Evolutionary conservation across 2,797 vertebrate species (phyloP), one percentile per base, ranked within the genome.

Genomic region (Enteromius viviparus): DNA sequence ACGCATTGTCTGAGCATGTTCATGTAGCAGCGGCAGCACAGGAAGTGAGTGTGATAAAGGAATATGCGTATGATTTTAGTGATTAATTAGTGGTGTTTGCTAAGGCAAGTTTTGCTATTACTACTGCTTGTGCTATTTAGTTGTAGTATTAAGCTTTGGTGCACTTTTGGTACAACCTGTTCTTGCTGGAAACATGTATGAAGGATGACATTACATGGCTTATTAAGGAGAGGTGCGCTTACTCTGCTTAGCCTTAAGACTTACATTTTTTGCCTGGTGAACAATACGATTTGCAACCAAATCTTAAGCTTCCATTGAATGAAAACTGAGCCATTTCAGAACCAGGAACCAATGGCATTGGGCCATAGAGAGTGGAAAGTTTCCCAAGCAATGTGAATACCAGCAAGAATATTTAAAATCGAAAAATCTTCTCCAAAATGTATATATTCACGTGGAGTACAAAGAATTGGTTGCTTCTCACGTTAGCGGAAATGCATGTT

Each of bases 11-110:
- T 69, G 29, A 80, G n/a, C 51, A 55, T 26, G 78, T 34, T 72
- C 51, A 49, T 37, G 42, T 40, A 40, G 62, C 10, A 19, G 60
- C 26, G 51, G 68, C 82, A 75, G 17, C 53, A 65, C 81, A 81
- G 85, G 85, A 85, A 85, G 45, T 66, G 34, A 34, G 34, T 32
- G 66, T 60, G 81, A 83, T 83, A 11, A 76, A 76, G 17, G 19
- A 58, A 58, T 37, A 85, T 74, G 47, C 5, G 3, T 42, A 21
- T 34, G 72, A 76, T 82, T 76, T 76, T 58, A 45, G 72, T 76
- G 72, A 82, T 76, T 82, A 37, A 76, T 76, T 76, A 55, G 34
- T 74, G 45, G 60, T 68, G 71, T 65, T 76, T 82, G 23, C 72
- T 10, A 55, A 47, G 23, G 49, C 62, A 68, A 9, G 32, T 23